A percentile compares a stretch with the other conserved stretches of the same genome.
Evolutionary conservation across 2,113 vertebrate genomes (phyloP).

Genomic region (Tragelaphus imberbis): DNA sequence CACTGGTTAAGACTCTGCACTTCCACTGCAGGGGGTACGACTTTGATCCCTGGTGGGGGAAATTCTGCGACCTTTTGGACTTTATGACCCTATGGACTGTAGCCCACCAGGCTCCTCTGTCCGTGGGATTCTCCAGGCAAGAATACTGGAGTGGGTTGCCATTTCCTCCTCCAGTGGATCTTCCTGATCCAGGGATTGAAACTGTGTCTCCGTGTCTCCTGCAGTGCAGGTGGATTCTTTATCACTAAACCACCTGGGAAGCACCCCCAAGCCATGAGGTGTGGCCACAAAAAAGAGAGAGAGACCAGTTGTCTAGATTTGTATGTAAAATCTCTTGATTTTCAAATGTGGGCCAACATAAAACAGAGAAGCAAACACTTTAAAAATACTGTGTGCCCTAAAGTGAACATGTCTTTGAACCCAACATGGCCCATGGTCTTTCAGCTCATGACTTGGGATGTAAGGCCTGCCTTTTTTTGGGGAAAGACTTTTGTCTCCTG

Average conservation of each 20-base stretch:
- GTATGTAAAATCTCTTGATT: background rate
- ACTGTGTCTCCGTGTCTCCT: background rate
- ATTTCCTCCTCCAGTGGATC: background rate
- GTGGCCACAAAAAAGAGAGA: background rate
- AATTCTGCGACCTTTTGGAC: background rate
- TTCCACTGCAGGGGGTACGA: background rate
- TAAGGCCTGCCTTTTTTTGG: background rate
- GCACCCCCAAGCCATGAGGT: background rate
- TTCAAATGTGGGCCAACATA: background rate
- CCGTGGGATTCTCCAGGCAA: background rate
- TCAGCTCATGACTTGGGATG: background rate
- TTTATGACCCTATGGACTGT: background rate
- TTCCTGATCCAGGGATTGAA: background rate
- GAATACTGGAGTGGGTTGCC: background rate
- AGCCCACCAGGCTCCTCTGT: background rate
- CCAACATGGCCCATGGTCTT: background rate
- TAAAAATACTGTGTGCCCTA: background rate
- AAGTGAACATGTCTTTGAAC: background rate
- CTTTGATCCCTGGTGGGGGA: background rate
- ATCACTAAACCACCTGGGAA: background rate
- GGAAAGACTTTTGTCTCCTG: background rate
- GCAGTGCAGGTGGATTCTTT: background rate
- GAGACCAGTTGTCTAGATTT: background rate
- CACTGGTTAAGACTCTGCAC: background rate
- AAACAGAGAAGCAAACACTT: background rate